These are phyloP conservation scores for Chiloscyllium punctatum DNA, from an alignment of 2,797 vertebrate species.

Conservation along the genomic window DNA sequence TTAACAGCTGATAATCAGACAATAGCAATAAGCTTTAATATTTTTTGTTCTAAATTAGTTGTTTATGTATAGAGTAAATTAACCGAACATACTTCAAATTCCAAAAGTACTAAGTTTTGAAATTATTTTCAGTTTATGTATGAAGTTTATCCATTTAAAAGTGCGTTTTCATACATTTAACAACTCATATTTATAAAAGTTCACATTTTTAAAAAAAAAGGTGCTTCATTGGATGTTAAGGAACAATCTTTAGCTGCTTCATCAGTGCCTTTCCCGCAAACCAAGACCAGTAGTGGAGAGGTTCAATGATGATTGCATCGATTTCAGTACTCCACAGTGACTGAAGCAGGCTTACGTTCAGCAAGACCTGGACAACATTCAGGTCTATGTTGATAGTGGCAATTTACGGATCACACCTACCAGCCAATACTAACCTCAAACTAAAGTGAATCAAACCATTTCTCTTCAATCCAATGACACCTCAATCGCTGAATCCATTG, in stretches of 20 bases:
- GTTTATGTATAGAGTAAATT: background rate
- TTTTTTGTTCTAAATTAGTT: background rate
- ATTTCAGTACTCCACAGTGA: too few relatives aligned
- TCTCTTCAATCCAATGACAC: too few relatives aligned
- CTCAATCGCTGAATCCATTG: too few relatives aligned
- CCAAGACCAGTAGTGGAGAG: background rate
- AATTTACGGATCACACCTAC: too few relatives aligned
- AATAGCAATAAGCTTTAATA: background rate
- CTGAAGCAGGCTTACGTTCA: too few relatives aligned
- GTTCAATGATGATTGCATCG: too few relatives aligned
- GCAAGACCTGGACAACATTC: too few relatives aligned
- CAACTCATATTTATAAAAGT: background rate
- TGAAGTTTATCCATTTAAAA: background rate
- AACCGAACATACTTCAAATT: background rate
- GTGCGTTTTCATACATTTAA: background rate
- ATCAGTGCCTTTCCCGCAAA: background rate
- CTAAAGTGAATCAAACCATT: too few relatives aligned
- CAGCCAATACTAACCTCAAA: too few relatives aligned
- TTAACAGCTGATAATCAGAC: background rate
- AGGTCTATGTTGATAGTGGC: too few relatives aligned
- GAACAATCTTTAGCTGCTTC: background rate
- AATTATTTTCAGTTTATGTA: background rate
- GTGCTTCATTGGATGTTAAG: background rate
- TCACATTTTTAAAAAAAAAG: background rate
- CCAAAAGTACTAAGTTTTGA: background rate